A percentile compares a stretch with the other conserved stretches of the same genome.
Conservation (phyloP, 2,888 invertebrate species). For the Diploptera punctata region DNA sequence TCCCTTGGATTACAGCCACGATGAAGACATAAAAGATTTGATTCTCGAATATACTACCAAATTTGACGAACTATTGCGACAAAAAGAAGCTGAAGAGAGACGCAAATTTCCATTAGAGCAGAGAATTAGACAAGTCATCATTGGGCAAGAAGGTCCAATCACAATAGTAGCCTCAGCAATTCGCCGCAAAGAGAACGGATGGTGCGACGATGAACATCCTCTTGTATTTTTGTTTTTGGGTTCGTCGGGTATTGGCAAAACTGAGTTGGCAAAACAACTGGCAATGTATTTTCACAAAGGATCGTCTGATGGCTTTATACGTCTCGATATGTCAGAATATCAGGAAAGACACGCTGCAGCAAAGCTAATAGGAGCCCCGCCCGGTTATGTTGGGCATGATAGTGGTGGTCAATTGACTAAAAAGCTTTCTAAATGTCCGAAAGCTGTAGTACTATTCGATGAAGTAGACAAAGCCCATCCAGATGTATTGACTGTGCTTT, state of each 20-base stretch:
- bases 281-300: slow-evolving; percentile 86
- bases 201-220: slow-evolving; percentile 92
- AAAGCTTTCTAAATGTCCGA: slow-evolving; percentile 70
- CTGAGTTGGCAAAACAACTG: slow-evolving; percentile 89
- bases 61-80: slow-evolving; percentile 62
- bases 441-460: slow-evolving; percentile 89
- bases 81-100: slow-evolving; percentile 78
- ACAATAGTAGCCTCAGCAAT: slow-evolving; percentile 82
- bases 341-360: slow-evolving; percentile 90
- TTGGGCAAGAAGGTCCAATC: slow-evolving; percentile 86
- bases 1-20: slow-evolving; percentile 75
- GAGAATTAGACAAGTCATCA: slow-evolving; percentile 79
- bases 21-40: slow-evolving; percentile 67
- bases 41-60: slow-evolving; percentile 61
- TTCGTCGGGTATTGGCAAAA: slow-evolving; percentile 93
- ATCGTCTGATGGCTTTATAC: slow-evolving; percentile 77
- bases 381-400: slow-evolving; percentile 89
- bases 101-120: slow-evolving; percentile 83
- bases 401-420: slow-evolving; percentile 90
- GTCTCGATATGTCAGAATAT: slow-evolving; percentile 94
- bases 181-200: slow-evolving; percentile 90
- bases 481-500: slow-evolving; percentile 86
- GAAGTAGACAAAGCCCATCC: slow-evolving; percentile 96
- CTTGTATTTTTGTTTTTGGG: slow-evolving; percentile 91
- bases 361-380: slow-evolving; percentile 92